phyloP scores from a whole-genome alignment of 2,888 invertebrate genomes.

The Standfussiana lucernea region DNA sequence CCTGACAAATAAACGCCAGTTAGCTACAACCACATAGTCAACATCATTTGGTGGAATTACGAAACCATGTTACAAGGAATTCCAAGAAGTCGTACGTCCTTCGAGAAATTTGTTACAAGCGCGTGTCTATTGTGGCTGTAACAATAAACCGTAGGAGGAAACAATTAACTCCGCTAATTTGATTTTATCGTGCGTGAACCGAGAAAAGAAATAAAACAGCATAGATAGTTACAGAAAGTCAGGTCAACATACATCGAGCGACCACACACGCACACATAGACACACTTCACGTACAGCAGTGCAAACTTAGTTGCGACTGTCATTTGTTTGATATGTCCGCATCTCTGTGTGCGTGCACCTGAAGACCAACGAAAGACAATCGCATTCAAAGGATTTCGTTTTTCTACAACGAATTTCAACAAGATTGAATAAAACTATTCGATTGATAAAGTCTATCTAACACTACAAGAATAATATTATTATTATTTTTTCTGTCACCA shows the following conservation, averaged over 20 bases:
- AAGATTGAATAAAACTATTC: not conserved
- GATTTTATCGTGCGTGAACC: slow-evolving; percentile 61
- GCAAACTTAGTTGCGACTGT: not conserved
- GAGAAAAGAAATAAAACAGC: slow-evolving; percentile 41
- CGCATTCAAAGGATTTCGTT: not conserved
- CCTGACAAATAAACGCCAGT: not conserved
- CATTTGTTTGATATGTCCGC: not conserved
- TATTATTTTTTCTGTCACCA: not conserved
- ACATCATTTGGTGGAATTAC: not conserved
- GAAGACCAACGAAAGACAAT: not conserved
- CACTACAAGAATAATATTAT: not conserved
- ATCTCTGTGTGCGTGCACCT: not conserved
- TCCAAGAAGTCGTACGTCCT: slow-evolving; percentile 17
- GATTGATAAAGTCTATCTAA: not conserved
- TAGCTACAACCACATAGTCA: not conserved
- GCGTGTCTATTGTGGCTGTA: slow-evolving; percentile 40
- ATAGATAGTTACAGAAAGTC: slow-evolving; percentile 17
- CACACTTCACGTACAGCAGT: not conserved
- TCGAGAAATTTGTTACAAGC: slow-evolving; percentile 7
- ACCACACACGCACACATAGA: not conserved
- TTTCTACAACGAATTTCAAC: not conserved
- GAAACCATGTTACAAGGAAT: not conserved
- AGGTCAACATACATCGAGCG: not conserved
- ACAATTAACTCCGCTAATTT: slow-evolving; percentile 67
- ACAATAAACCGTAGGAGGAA: slow-evolving; percentile 52